Conservation (phyloP, 1,140 invertebrate genomes). For the Drosophila subpulchrella region DNA sequence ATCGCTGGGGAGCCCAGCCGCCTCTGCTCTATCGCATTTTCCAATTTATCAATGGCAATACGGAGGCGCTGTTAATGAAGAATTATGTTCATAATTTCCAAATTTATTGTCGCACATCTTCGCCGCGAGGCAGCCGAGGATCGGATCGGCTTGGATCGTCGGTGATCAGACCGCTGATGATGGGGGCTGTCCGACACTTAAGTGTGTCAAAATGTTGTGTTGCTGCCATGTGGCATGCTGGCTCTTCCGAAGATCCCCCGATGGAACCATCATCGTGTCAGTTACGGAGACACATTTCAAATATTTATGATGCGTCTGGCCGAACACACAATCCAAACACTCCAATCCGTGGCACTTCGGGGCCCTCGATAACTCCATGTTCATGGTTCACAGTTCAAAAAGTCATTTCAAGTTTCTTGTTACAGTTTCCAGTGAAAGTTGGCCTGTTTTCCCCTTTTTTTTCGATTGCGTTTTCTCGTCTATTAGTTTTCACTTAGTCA, state of each 20-base stretch:
- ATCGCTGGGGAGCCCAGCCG: conserved; percentile 12
- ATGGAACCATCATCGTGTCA: conserved; percentile 61
- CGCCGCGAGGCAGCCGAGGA: conserved; percentile 18
- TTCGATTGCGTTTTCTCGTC: conserved; percentile 19
- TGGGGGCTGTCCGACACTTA: conserved; percentile 73
- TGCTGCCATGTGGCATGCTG: conserved; percentile 72
- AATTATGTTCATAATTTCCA: conserved; percentile 82
- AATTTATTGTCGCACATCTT: conserved; percentile 75
- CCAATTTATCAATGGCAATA: conserved; percentile 55
- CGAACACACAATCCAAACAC: conserved; percentile 26
- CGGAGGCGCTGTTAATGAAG: conserved; percentile 77
- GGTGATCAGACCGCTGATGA: conserved; percentile 32
- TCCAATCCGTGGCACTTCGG: conserved; percentile 9
- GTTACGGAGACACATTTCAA: conserved; percentile 69
- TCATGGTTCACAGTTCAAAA: conserved; percentile 77
- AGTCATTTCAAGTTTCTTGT: conserved; percentile 78
- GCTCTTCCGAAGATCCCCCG: conserved; percentile 9
- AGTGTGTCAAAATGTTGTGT: conserved; percentile 81
- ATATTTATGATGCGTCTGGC: conserved; percentile 73
- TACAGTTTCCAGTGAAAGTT: conserved; percentile 76
- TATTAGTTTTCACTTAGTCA: conserved; percentile 79
- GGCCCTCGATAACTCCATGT: conserved; percentile 18
- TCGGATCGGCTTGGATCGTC: conserved; percentile 38
- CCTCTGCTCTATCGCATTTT: conserved; percentile 60
- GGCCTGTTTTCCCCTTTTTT: conserved; percentile 12